Conservation (phyloP, 1,140 invertebrate species). For the Drosophila triauraria region DNA sequence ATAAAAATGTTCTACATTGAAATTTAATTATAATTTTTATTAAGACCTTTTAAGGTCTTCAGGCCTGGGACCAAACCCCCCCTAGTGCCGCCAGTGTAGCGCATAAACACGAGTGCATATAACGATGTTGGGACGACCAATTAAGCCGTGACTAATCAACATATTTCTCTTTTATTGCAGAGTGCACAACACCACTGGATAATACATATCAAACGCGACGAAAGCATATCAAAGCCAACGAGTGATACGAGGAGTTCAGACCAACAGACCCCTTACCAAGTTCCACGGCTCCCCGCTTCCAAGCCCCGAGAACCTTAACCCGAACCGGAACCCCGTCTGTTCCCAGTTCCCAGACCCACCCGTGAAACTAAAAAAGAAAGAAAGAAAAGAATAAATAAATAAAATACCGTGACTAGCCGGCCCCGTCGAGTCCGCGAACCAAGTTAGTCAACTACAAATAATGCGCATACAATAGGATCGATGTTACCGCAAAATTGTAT, state of each 20-base stretch:
- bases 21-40: neutral
- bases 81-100: neutral
- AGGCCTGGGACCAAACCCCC: neutral
- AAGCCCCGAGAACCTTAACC: neutral
- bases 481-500: constrained; percentile 85
- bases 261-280: neutral
- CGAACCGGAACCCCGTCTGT: constrained; percentile 9
- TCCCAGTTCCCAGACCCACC: constrained; percentile 27
- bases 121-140: constrained; percentile 8
- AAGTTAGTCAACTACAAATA: constrained; percentile 79
- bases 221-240: constrained; percentile 58
- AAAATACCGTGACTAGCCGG: constrained; percentile 63
- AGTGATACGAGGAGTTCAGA: constrained; percentile 38
- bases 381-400: constrained; percentile 6
- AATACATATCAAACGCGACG: constrained; percentile 50
- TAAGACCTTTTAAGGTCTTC: neutral
- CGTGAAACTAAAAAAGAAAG: constrained; percentile 5
- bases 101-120: constrained; percentile 24
- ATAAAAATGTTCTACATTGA: too few species aligned
- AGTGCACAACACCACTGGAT: constrained; percentile 47
- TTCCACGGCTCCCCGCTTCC: neutral
- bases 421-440: constrained; percentile 61
- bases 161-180: constrained; percentile 51
- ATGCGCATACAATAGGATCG: constrained; percentile 84
- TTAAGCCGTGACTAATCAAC: constrained; percentile 35